Evolutionary conservation across 2,888 invertebrate genomes (phyloP), one percentile per base, ranked within the genome.

Genomic region (Dendrolimus pini): DNA sequence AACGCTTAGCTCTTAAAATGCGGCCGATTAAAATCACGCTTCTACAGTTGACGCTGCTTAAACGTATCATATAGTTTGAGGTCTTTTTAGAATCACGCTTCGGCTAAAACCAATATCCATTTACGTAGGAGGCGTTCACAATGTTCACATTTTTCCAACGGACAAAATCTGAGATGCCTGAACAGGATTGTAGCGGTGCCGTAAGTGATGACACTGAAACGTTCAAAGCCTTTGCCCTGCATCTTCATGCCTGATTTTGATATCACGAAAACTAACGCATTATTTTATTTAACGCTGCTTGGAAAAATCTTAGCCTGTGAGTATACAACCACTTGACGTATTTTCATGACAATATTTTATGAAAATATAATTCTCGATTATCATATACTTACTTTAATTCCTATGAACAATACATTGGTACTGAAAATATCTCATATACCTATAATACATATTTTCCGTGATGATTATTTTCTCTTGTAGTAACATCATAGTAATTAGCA

Each of bases 241-340:
- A 66, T 72, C 71, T 66, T 66, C 65, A 67, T 55, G 62, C 66
- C 66, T 65, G 69, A 70, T 62, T 71, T 73, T 80, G 82, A 78
- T 82, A 82, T 85, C 85, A 85, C 79, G 82, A 85, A 76, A 83
- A 87, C 83, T 89, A 89, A 89, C 84, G 83, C 87, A 86, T 89
- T 75, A 66, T 80, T 80, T 84, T 80, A 74, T 84, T 88, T 86
- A 83, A 89, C 82, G 91, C 91, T 83, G 87, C 90, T 78, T 86
- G 76, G 90, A 88, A 88, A 80, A 72, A 70, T 72, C 74, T 76
- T 84, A 91, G 91, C 91, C 91, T 83, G 91, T 91, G 80, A 91
- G 91, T 91, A 90, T 80, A 60, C 47, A 47, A 47, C 47, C 47
- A 47, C 12, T 47, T 47, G 9, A 47, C 47, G 3, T 30, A 30